A percentile compares a stretch with the other conserved stretches of the same genome.
Conservation (phyloP, 2,888 invertebrate genomes). For the Erebia aethiops region DNA sequence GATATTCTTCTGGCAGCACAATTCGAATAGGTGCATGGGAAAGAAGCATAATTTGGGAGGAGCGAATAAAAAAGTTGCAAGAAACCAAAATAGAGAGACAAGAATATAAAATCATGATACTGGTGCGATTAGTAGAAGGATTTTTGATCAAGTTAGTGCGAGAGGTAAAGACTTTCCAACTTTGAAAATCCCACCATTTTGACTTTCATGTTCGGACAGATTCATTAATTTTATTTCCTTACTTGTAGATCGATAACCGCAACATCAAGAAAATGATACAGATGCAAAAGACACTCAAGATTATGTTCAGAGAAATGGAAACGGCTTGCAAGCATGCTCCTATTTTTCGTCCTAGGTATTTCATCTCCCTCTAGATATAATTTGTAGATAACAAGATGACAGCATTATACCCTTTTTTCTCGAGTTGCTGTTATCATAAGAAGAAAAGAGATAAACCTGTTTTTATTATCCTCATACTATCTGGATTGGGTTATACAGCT, state of each 20-base stretch:
- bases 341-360: constrained; percentile 55
- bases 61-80: constrained; percentile 62
- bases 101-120: constrained; percentile 69
- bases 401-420: not conserved
- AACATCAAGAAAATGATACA: constrained; percentile 55
- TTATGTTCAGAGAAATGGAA: constrained; percentile 51
- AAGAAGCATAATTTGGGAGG: constrained; percentile 79
- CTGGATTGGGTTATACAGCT: no score
- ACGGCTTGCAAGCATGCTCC: constrained; percentile 45
- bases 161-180: constrained; percentile 54
- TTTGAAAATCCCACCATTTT: no score
- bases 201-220: no score
- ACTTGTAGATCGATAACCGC: constrained; percentile 57
- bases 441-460: no score
- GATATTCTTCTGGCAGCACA: constrained; percentile 62
- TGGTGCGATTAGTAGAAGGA: constrained; percentile 81
- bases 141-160: constrained; percentile 77
- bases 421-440: not conserved
- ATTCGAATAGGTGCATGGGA: constrained; percentile 83
- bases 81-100: constrained; percentile 50
- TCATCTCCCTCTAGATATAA: not conserved
- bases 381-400: not conserved
- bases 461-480: no score
- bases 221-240: not conserved
- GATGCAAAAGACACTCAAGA: constrained; percentile 51